phyloP scores from a whole-genome alignment of 2,113 vertebrate species.

The Spilogale gracilis region DNA sequence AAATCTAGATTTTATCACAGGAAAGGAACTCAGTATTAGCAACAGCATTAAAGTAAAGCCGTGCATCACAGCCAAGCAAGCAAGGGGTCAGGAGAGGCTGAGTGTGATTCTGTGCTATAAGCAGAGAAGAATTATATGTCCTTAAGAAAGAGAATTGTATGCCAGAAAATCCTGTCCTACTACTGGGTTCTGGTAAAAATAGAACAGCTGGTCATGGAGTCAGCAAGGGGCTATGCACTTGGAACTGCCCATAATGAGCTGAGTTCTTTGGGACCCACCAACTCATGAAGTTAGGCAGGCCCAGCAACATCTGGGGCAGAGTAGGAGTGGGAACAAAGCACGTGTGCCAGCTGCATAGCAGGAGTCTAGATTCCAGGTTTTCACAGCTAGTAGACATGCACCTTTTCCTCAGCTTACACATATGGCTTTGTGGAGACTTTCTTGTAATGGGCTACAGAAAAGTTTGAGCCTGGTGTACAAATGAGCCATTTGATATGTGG shows the following conservation, averaged over 20 bases:
- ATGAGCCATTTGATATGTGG: not conserved
- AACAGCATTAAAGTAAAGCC: not conserved
- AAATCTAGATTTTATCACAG: not conserved
- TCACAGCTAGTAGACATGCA: not conserved
- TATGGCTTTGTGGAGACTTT: not conserved
- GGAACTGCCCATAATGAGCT: not conserved
- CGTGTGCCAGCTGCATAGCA: not conserved
- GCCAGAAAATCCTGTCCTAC: not conserved
- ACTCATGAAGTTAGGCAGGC: not conserved
- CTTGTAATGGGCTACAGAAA: not conserved
- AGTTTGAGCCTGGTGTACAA: not conserved
- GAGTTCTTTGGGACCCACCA: not conserved
- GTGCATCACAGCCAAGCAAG: not conserved
- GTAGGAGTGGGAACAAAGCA: not conserved
- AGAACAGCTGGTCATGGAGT: not conserved
- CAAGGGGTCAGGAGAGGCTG: not conserved
- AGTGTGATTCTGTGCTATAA: not conserved
- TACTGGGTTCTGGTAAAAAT: not conserved
- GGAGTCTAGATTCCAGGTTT: not conserved
- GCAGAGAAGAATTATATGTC: not conserved
- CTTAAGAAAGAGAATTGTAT: not conserved
- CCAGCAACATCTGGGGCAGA: not conserved
- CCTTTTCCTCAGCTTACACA: not conserved
- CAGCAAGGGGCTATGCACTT: not conserved
- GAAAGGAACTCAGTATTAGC: not conserved